Conservation (phyloP, 2,888 invertebrate species). For the Nomada goodeniana region DNA sequence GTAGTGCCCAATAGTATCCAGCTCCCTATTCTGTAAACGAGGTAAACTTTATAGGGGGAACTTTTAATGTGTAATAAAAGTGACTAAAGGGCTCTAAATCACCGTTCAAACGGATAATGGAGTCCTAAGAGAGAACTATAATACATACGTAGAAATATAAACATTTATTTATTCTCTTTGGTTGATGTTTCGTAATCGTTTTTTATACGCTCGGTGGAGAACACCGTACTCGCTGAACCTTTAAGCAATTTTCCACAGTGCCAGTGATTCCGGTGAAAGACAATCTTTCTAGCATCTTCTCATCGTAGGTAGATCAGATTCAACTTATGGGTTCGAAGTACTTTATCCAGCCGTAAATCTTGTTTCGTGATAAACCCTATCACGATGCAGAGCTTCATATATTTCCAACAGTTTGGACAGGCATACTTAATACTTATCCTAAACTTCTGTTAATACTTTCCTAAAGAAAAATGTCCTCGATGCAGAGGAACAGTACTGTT, state of each 20-base stretch:
- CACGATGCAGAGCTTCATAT: too few relatives aligned
- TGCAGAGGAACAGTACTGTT: background rate
- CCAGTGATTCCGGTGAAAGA: background rate
- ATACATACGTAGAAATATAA: background rate
- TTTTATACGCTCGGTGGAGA: background rate
- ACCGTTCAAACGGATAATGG: background rate
- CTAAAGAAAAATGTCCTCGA: too few relatives aligned
- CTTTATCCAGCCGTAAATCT: background rate
- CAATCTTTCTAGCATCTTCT: background rate
- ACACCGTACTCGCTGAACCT: background rate
- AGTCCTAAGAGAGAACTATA: background rate
- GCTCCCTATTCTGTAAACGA: too few relatives aligned
- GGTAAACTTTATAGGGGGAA: too few relatives aligned
- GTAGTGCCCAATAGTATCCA: too few relatives aligned
- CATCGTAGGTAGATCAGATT: background rate
- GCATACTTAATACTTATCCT: background rate
- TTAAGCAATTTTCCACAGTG: background rate
- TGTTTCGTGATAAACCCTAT: background rate
- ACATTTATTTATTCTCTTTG: background rate
- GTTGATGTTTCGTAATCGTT: background rate
- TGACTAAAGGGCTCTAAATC: background rate
- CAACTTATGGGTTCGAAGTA: background rate
- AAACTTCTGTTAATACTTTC: background rate
- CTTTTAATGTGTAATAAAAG: too few relatives aligned
- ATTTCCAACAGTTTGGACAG: background rate